These are phyloP conservation scores for Anoplopoma fimbria DNA, from an alignment of 2,113 vertebrate species.

Conservation along the genomic window DNA sequence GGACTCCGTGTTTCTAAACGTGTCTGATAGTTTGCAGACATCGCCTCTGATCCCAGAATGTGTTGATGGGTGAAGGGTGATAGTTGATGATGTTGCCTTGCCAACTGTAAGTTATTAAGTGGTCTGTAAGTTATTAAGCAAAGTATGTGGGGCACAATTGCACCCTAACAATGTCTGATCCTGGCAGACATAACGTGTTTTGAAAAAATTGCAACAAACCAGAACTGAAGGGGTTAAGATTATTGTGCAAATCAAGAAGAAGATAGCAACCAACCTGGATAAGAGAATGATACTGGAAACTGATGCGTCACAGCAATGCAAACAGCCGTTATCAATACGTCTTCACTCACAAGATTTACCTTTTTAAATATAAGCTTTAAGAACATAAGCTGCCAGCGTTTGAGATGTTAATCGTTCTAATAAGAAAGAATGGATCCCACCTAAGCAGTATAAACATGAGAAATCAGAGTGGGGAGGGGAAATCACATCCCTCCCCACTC, in stretches of 20 bases:
- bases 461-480: too few relatives aligned
- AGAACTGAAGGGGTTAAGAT: not conserved
- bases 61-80: too few relatives aligned
- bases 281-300: not conserved
- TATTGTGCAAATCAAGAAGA: not conserved
- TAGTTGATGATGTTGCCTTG: too few relatives aligned
- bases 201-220: too few relatives aligned
- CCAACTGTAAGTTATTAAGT: too few relatives aligned
- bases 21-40: too few relatives aligned
- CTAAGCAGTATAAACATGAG: slow-evolving; percentile 30
- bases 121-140: too few relatives aligned
- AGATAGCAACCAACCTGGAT: not conserved
- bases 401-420: slow-evolving; percentile 10
- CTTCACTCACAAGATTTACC: not conserved
- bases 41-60: too few relatives aligned
- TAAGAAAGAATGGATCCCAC: slow-evolving; percentile 1
- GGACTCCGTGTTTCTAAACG: too few relatives aligned
- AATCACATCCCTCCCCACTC: not conserved
- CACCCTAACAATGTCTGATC: not conserved
- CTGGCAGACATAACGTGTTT: not conserved
- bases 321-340: not conserved
- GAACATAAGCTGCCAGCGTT: not conserved
- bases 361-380: slow-evolving; percentile 3
- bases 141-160: not conserved
- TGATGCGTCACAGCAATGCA: not conserved